Conservation (phyloP, 1,140 invertebrate genomes). For the Chionoecetes opilio region DNA sequence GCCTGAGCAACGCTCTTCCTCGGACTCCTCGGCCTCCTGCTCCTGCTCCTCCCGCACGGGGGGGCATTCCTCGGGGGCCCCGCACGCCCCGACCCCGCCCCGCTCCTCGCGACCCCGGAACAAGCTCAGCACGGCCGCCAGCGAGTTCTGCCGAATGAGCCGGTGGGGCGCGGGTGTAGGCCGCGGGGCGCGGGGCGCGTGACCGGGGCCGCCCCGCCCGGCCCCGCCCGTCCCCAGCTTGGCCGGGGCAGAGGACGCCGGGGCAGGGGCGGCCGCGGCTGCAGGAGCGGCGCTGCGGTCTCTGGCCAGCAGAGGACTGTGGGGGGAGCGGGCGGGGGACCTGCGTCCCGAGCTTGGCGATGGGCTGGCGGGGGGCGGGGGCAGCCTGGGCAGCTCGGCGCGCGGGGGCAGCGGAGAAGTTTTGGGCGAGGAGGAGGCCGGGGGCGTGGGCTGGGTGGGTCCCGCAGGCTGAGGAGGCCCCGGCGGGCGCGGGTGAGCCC, state of each 20-base stretch:
- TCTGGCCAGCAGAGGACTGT: constrained; percentile 47
- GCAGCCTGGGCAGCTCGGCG: constrained; percentile 38
- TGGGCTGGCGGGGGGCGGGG: constrained; percentile 66
- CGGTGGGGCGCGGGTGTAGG: constrained; percentile 79
- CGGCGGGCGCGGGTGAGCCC: constrained; percentile 48
- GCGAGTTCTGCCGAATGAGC: constrained; percentile 80
- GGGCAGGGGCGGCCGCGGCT: constrained; percentile 11
- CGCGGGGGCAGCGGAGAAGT: constrained; percentile 53
- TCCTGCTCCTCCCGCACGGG: constrained; percentile 76
- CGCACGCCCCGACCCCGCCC: constrained; percentile 21
- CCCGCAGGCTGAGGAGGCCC: constrained; percentile 34
- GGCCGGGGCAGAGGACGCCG: constrained; percentile 35
- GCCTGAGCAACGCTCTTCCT: constrained; percentile 73
- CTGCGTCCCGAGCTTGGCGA: background rate
- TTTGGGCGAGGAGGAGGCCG: constrained; percentile 30
- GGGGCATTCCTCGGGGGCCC: constrained; percentile 62
- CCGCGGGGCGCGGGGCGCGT: constrained; percentile 66
- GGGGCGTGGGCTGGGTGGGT: constrained; percentile 21
- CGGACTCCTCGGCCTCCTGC: constrained; percentile 69
- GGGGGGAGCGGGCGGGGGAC: background rate
- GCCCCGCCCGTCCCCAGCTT: constrained; percentile 52
- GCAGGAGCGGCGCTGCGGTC: constrained; percentile 13
- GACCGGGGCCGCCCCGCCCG: constrained; percentile 9
- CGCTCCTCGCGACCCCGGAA: constrained; percentile 71
- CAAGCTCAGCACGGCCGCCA: constrained; percentile 79